phyloP scores from a whole-genome alignment of 2,888 invertebrate genomes.

The Galeruca laticollis region DNA sequence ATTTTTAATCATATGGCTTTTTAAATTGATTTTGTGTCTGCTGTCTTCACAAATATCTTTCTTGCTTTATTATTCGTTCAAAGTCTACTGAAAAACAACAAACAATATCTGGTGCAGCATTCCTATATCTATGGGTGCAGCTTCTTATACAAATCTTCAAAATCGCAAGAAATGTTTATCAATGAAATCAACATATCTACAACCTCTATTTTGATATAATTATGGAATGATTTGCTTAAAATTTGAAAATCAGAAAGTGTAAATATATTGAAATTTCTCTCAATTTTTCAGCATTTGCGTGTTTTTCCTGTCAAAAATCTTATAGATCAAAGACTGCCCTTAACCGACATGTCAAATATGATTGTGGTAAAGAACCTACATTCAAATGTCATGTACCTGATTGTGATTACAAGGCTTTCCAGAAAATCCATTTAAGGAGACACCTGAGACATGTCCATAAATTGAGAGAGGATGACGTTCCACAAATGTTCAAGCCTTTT shows the following conservation, averaged over 20 bases:
- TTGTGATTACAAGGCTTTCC: conserved; percentile 33
- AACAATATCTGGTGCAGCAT: too few relatives aligned
- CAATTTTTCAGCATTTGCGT: conserved; percentile 17
- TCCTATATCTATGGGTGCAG: too few relatives aligned
- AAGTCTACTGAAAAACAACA: too few relatives aligned
- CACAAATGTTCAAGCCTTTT: not conserved
- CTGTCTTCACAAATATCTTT: too few relatives aligned
- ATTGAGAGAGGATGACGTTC: not conserved
- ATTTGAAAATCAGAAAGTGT: not conserved
- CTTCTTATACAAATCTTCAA: too few relatives aligned
- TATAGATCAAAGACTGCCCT: conserved; percentile 78
- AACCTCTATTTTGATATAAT: too few relatives aligned
- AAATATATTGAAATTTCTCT: not conserved
- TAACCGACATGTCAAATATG: conserved; percentile 77
- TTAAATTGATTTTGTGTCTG: too few relatives aligned
- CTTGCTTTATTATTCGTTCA: too few relatives aligned
- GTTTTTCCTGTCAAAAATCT: conserved; percentile 39
- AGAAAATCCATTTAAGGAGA: conserved; percentile 28
- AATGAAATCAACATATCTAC: too few relatives aligned
- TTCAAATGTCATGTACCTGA: conserved; percentile 41
- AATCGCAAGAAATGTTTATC: too few relatives aligned
- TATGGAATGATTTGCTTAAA: too few relatives aligned
- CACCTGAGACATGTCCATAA: conserved; percentile 23
- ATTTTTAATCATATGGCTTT: too few relatives aligned
- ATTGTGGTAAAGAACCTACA: conserved; percentile 68